These are phyloP conservation scores for Notolepis coatsorum DNA, from an alignment of 2,797 vertebrate genomes.

Conservation along the genomic window DNA sequence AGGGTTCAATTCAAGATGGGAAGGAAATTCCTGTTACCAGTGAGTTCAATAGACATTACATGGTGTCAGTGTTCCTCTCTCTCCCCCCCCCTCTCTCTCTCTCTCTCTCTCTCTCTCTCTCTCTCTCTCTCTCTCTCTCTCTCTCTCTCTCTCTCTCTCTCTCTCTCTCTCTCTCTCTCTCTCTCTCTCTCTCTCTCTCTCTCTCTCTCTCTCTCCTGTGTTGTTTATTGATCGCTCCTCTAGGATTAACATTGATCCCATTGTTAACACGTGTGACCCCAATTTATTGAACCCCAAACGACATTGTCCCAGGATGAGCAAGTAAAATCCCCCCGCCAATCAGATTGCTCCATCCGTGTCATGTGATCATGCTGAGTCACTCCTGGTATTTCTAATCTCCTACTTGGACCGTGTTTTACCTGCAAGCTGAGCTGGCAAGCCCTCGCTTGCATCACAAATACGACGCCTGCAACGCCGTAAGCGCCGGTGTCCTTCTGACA, in stretches of 20 bases:
- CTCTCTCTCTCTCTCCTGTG: constrained; percentile 24
- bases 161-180: too few species aligned
- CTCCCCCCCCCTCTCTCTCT: too few species aligned
- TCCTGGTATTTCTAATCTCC: not conserved
- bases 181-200: constrained; percentile 20
- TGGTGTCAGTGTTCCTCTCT: too few species aligned
- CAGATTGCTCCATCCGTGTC: not conserved
- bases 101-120: too few species aligned
- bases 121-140: too few species aligned
- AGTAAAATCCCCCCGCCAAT: not conserved
- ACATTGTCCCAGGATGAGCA: not conserved
- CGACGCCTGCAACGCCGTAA: constrained; percentile 36
- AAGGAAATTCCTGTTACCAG: too few species aligned
- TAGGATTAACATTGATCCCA: constrained; percentile 52
- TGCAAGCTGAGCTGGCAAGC: not conserved
- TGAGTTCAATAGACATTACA: too few species aligned
- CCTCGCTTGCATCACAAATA: constrained; percentile 35
- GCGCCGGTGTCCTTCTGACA: constrained; percentile 17
- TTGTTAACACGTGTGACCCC: constrained; percentile 45
- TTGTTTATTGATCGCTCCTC: constrained; percentile 34
- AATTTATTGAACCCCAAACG: constrained; percentile 26
- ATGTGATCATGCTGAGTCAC: not conserved
- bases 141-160: too few species aligned
- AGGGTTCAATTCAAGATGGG: too few species aligned
- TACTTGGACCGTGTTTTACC: not conserved